These are phyloP conservation scores for Cremastobaeus sp. DNA, from an alignment of 2,888 invertebrate species.

Conservation along the genomic window DNA sequence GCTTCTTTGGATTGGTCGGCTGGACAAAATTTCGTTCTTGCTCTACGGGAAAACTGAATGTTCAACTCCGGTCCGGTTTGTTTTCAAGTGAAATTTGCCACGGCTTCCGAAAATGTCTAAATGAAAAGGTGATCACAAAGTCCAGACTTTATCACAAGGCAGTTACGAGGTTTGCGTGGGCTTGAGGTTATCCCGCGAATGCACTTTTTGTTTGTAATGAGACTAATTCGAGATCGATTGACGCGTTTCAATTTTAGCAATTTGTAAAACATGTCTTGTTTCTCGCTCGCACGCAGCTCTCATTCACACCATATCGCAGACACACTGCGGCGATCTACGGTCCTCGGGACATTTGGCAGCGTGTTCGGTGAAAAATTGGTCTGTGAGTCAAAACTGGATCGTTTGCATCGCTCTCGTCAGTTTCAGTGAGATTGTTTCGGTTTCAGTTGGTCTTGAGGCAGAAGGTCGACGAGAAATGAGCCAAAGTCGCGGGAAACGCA, in stretches of 20 bases:
- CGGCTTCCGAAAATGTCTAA: constrained; percentile 13
- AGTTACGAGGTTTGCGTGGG: constrained; percentile 73
- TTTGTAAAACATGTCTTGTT: constrained; percentile 47
- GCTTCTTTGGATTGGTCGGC: constrained; percentile 78
- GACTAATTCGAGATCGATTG: constrained; percentile 60
- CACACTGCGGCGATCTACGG: constrained; percentile 71
- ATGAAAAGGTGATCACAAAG: constrained; percentile 63
- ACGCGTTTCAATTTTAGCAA: constrained; percentile 50
- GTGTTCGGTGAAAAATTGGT: constrained; percentile 6
- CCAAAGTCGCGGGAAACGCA: constrained; percentile 62
- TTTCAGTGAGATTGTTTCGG: not conserved
- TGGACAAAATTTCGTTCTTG: constrained; percentile 72
- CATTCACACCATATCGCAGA: constrained; percentile 60
- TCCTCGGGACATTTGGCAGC: constrained; percentile 75
- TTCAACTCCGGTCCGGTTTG: too few species aligned
- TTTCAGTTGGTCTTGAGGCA: too few species aligned
- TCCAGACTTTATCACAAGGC: constrained; percentile 78
- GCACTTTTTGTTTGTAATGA: constrained; percentile 52
- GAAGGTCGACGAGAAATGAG: too few species aligned
- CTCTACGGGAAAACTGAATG: constrained; percentile 60
- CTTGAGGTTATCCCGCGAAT: constrained; percentile 66
- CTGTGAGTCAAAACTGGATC: constrained; percentile 4
- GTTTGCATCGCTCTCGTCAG: too few species aligned
- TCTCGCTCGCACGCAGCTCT: constrained; percentile 48
- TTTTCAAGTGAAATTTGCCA: too few species aligned